Evolutionary conservation across 2,113 vertebrate species (phyloP).

Genomic region (Scytalopus superciliaris): DNA sequence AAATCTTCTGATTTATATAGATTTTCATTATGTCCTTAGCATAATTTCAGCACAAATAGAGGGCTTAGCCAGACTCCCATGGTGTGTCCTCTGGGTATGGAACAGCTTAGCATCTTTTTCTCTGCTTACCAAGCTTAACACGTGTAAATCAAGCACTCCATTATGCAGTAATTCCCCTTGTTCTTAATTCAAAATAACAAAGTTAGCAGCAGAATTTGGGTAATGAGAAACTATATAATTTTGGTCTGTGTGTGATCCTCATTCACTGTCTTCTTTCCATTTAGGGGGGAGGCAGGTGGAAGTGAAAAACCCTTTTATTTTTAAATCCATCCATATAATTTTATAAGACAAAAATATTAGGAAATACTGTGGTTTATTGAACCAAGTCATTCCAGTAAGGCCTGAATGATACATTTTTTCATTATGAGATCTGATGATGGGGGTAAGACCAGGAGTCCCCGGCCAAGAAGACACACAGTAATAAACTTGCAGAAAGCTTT

Average conservation of each 20-base stretch:
- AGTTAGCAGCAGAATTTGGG: conserved; percentile 1
- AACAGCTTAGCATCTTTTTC: conserved; percentile 55
- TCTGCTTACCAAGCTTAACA: conserved; percentile 8
- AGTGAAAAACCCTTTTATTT: conserved; percentile 10
- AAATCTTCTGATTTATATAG: conserved; percentile 17
- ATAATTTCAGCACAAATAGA: conserved; percentile 38
- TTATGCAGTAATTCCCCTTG: conserved; percentile 42
- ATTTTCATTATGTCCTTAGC: conserved; percentile 42
- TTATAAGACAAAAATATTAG: conserved; percentile 51
- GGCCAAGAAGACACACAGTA: conserved; percentile 33
- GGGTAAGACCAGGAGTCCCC: conserved; percentile 15
- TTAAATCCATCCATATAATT: conserved; percentile 59
- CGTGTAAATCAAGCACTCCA: conserved; percentile 48
- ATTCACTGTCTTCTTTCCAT: conserved; percentile 44
- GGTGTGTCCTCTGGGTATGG: conserved; percentile 57
- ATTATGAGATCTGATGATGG: conserved; percentile 38
- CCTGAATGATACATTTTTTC: conserved; percentile 24
- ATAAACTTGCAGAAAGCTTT: conserved; percentile 56
- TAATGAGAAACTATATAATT: conserved; percentile 20
- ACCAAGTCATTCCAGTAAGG: conserved; percentile 56
- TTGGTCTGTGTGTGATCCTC: conserved; percentile 18
- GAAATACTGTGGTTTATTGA: conserved; percentile 71
- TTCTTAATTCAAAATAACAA: conserved; percentile 53
- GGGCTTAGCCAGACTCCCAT: conserved; percentile 48
- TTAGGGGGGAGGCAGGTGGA: background rate